Evolutionary conservation across 2,797 vertebrate species (phyloP).

Genomic region (Gastrophryne carolinensis): DNA sequence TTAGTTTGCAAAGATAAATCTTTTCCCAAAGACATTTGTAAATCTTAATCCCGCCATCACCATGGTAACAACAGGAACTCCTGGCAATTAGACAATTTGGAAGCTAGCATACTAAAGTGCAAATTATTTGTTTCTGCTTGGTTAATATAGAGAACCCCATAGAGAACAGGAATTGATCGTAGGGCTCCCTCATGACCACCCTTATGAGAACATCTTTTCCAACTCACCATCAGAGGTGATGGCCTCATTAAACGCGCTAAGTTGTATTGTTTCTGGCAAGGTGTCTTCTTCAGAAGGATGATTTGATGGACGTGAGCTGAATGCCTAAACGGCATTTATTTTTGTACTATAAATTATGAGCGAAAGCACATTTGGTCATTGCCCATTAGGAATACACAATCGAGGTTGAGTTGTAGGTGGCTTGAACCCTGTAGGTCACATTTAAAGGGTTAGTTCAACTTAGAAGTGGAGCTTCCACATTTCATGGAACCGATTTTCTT

Average conservation of each 20-base stretch:
- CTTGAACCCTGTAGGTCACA: too few relatives aligned
- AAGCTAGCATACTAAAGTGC: slow-evolving; percentile 44
- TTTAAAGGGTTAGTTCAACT: too few relatives aligned
- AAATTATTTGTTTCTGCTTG: slow-evolving; percentile 51
- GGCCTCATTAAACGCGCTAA: neutral
- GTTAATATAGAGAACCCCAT: slow-evolving; percentile 39
- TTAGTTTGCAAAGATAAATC: too few relatives aligned
- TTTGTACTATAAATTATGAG: too few relatives aligned
- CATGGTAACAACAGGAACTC: neutral
- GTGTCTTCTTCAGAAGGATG: neutral
- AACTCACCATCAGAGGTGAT: neutral
- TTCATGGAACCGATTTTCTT: too few relatives aligned
- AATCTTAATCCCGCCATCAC: neutral
- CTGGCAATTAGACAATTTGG: slow-evolving; percentile 30
- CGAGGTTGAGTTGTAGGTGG: too few relatives aligned
- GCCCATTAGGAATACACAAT: too few relatives aligned
- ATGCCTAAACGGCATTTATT: neutral
- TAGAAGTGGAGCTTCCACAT: too few relatives aligned
- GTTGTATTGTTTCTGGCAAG: neutral
- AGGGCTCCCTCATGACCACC: neutral
- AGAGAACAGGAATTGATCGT: slow-evolving; percentile 9
- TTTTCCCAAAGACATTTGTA: neutral
- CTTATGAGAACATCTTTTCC: neutral
- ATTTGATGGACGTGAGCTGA: neutral
- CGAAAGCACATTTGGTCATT: too few relatives aligned